phyloP scores from a whole-genome alignment of 2,113 vertebrate species.

The human region GRCh38 chr1:72167501-72168000 shows the following conservation, averaged over 20 bases:
- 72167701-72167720: neutral
- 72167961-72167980: neutral
- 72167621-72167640: neutral
- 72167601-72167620: neutral
- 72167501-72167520: neutral
- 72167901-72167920: neutral
- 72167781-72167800: neutral
- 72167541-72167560: neutral
- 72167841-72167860: neutral
- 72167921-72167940: neutral
- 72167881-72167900: neutral
- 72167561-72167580: neutral
- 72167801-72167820: neutral
- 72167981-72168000: neutral
- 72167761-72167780: neutral
- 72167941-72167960: neutral
- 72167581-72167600: neutral
- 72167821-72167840: neutral
- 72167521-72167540: neutral
- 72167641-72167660: neutral
- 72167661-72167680: neutral
- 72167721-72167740: neutral
- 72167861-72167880: neutral
- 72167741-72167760: slow-evolving; percentile 24
- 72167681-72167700: neutral